Base-by-base conservation (phyloP, 2,888 invertebrate species). In the Netelia virgata region DNA sequence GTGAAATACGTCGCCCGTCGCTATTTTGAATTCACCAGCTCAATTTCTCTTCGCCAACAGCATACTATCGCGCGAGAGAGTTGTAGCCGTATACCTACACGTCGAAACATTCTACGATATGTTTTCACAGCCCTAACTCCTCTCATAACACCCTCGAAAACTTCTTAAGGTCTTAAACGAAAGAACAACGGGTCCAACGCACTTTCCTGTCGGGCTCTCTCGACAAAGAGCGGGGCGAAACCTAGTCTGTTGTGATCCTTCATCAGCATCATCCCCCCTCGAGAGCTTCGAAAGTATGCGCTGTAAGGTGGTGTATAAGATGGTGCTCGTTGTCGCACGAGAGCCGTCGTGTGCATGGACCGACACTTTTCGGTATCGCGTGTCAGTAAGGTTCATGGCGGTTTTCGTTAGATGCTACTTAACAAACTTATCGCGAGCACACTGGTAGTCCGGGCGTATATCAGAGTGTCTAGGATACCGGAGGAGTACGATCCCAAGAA, bases 331-430 rank as follows among this genome's bases (percentile, higher is more conserved):
- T 77, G 73, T 72, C 47, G 28, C 53, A 57, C 43, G 47, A 69
- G 76, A 76, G 50, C 66, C 36, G 66, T 66, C 47, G 10, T 47
- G 47, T 47, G 47, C 47, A 47, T 47, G 47, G 47, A 14, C 47
- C 47, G 47, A 47, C 47, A 81, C 77, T 86, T 86, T 83, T 86
- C 83, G 80, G 89, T 92, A 91, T 91, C 91, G 91, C 91, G 91
- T 92, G 90, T 92, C 91, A 89, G 88, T 89, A 89, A 89, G 90
- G 90, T 91, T 92, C 89, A 88, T 90, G 90, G 92, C 89, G 92
- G 92, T 92, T 87, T 93, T 91, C 90, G 89, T 91, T 91, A 90
- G 89, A 89, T 90, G 90, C 91, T 93, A 92, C 93, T 92, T 93
- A 93, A 93, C 93, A 89, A 93, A 93, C 92, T 93, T 92, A 92